A percentile compares a stretch with the other conserved stretches of the same genome.
These are phyloP conservation scores for Poecilia gillii DNA, from an alignment of 2,797 vertebrate species.

Conservation along the genomic window DNA sequence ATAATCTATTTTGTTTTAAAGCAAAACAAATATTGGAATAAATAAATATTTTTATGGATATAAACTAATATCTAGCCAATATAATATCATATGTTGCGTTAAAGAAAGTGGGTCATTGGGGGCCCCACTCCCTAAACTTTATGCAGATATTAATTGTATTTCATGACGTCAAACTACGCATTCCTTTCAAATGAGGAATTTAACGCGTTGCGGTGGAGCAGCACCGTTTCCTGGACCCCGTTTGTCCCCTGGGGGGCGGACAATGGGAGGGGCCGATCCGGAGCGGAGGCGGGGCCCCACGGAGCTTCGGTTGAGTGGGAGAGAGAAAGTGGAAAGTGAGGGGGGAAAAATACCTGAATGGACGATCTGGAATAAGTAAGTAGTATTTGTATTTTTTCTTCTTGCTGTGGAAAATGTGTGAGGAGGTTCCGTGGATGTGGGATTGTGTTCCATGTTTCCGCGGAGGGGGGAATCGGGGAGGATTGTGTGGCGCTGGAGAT, in stretches of 20 bases:
- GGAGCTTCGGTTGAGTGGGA: constrained; percentile 67
- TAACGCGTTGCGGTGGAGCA: constrained; percentile 19
- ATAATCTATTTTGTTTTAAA: too few species aligned
- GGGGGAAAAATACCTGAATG: constrained; percentile 74
- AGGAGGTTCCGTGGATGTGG: neutral
- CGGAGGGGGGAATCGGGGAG: constrained; percentile 7
- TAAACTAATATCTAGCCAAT: neutral
- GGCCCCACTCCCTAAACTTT: neutral
- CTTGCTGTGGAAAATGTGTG: constrained; percentile 3
- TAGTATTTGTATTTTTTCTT: constrained; percentile 21
- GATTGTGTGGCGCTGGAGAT: constrained; percentile 32
- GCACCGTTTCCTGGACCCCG: constrained; percentile 28
- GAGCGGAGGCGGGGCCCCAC: constrained; percentile 66
- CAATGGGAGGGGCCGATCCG: constrained; percentile 56
- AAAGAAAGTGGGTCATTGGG: neutral
- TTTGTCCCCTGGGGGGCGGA: constrained; percentile 10
- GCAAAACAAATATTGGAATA: too few species aligned
- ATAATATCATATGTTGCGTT: neutral
- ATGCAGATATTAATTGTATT: constrained; percentile 6
- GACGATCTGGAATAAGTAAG: constrained; percentile 70
- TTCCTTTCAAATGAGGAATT: neutral
- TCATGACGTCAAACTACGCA: neutral
- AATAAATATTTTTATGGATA: neutral
- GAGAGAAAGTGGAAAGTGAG: constrained; percentile 78
- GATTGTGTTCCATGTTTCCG: constrained; percentile 9